phyloP scores from a whole-genome alignment of 1,140 invertebrate genomes.

The Drosophila ananassae region DNA sequence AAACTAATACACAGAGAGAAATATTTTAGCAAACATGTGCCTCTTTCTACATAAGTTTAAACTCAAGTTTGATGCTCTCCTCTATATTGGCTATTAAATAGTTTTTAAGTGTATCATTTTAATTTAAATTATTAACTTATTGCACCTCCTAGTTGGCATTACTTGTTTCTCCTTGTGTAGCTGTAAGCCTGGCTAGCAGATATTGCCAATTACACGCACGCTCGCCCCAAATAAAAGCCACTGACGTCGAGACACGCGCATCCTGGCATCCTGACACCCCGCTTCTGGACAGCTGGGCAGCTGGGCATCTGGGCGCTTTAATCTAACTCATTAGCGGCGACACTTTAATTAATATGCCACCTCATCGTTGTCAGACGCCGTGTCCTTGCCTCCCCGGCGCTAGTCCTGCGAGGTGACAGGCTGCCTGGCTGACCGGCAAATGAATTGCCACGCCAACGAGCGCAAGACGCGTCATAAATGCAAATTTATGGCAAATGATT shows the following conservation, averaged over 20 bases:
- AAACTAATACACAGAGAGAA: constrained; percentile 1
- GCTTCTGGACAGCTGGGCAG: no score
- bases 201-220: constrained; percentile 53
- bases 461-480: constrained; percentile 60
- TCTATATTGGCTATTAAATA: no score
- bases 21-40: neutral
- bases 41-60: no score
- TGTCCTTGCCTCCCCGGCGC: neutral
- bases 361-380: constrained; percentile 1
- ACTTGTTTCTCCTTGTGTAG: neutral
- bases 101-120: no score
- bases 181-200: constrained; percentile 29
- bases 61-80: no score
- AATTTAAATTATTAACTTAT: no score
- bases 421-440: constrained; percentile 41
- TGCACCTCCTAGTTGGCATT: no score
- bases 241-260: constrained; percentile 2
- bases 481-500: constrained; percentile 73
- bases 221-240: constrained; percentile 29
- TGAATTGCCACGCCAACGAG: constrained; percentile 59
- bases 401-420: constrained; percentile 40
- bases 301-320: constrained; percentile 44
- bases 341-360: constrained; percentile 75
- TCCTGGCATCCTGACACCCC: neutral
- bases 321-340: constrained; percentile 76